Conservation (phyloP, 1,140 invertebrate species). For the Melitaea cinxia region DNA sequence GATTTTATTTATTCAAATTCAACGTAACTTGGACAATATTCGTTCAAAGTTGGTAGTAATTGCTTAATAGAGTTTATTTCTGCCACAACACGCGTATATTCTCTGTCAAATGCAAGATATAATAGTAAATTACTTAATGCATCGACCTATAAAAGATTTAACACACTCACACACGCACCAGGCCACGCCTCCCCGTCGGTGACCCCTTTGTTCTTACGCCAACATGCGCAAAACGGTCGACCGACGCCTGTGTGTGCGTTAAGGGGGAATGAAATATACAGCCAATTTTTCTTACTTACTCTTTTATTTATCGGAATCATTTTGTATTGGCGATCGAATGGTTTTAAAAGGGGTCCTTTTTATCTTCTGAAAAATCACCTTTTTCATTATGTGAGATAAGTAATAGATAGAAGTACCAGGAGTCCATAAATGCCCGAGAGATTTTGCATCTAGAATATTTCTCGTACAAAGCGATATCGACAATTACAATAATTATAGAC, state of each 20-base stretch:
- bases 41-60: not conserved
- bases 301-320: conserved; percentile 61
- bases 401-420: conserved; percentile 33
- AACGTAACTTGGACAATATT: no score
- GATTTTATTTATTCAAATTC: no score
- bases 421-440: conserved; percentile 27
- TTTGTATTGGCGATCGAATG: conserved; percentile 51
- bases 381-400: conserved; percentile 13
- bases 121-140: conserved; percentile 79
- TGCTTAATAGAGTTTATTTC: conserved; percentile 4
- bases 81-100: conserved; percentile 22
- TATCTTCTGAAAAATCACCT: conserved; percentile 35
- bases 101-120: conserved; percentile 69
- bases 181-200: conserved; percentile 51
- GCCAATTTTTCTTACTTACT: conserved; percentile 68
- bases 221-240: conserved; percentile 57
- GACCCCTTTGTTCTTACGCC: conserved; percentile 62
- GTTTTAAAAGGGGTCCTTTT: conserved; percentile 43
- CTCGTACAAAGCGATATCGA: conserved; percentile 52
- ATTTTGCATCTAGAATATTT: conserved; percentile 44
- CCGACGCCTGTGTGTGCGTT: conserved; percentile 43
- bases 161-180: conserved; percentile 54
- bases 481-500: conserved; percentile 74
- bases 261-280: conserved; percentile 57
- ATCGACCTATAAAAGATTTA: conserved; percentile 79